Percentiles rank a stretch among this genome's conserved stretches.
Evolutionary conservation across 2,797 vertebrate species (phyloP).

Genomic region (Octomys mimax): DNA sequence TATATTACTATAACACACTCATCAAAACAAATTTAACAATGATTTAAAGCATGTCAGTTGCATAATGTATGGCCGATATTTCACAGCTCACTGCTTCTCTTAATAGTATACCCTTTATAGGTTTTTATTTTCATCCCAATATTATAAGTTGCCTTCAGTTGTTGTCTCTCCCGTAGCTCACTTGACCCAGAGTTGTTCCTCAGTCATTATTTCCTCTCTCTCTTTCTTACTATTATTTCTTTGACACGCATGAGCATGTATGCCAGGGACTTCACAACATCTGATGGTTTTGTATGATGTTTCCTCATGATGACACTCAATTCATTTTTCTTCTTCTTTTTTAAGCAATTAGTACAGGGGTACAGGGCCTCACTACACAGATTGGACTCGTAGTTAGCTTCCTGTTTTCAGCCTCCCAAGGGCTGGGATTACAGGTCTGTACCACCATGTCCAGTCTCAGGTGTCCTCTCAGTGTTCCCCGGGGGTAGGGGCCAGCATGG

Average conservation of each 20-base stretch:
- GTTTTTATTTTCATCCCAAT: neutral
- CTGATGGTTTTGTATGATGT: neutral
- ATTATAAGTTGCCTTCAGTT: neutral
- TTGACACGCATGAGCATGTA: neutral
- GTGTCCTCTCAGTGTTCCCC: too few relatives aligned
- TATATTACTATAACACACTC: neutral
- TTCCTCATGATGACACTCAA: conserved; percentile 15
- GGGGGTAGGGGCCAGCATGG: too few relatives aligned
- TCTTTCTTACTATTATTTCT: neutral
- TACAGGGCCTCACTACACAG: too few relatives aligned
- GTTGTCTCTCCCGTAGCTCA: neutral
- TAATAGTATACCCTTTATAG: neutral
- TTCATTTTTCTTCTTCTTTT: neutral
- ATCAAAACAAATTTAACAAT: neutral
- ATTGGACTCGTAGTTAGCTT: too few relatives aligned
- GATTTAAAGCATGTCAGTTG: neutral
- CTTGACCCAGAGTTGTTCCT: neutral
- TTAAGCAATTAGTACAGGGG: too few relatives aligned
- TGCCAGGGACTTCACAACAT: neutral
- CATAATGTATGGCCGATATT: neutral
- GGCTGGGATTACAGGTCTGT: too few relatives aligned
- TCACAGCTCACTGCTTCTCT: neutral
- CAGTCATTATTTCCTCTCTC: neutral
- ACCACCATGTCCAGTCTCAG: too few relatives aligned
- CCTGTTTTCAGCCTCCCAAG: too few relatives aligned